Percentiles rank a stretch among this genome's conserved stretches.
These are phyloP conservation scores for Coendou prehensilis DNA, from an alignment of 2,797 vertebrate genomes.

Conservation along the genomic window DNA sequence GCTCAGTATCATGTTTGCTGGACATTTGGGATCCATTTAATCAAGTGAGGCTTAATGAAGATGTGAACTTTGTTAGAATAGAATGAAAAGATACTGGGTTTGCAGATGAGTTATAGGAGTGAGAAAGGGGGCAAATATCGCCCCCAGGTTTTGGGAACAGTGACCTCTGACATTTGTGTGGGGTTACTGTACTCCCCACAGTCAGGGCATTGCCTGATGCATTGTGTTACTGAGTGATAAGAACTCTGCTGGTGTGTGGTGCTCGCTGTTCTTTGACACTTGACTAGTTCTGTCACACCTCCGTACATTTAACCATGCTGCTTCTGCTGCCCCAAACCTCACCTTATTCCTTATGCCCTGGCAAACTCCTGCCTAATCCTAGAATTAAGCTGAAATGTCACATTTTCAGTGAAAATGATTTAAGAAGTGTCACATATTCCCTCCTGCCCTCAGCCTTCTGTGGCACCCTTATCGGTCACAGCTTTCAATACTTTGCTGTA, in stretches of 20 bases:
- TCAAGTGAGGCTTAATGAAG: neutral
- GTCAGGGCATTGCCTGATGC: neutral
- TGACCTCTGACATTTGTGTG: neutral
- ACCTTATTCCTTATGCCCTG: neutral
- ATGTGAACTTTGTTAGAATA: neutral
- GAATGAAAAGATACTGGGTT: neutral
- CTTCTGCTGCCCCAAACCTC: neutral
- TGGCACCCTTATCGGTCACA: neutral
- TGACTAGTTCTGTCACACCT: neutral
- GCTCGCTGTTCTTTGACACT: neutral
- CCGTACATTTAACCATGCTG: neutral
- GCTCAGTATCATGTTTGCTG: neutral
- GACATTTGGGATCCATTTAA: neutral
- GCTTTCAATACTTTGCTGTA: neutral
- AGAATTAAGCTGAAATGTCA: neutral
- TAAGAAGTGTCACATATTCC: neutral
- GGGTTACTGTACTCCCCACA: neutral
- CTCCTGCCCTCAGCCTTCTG: neutral
- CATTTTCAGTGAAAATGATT: constrained; percentile 14
- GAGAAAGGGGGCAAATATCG: neutral
- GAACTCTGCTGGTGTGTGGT: neutral
- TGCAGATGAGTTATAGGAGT: neutral
- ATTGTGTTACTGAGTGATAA: neutral
- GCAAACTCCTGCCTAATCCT: neutral
- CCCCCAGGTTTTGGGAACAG: neutral